Evolutionary conservation across 2,113 vertebrate genomes (phyloP).

Genomic region (Pogona vitticeps): DNA sequence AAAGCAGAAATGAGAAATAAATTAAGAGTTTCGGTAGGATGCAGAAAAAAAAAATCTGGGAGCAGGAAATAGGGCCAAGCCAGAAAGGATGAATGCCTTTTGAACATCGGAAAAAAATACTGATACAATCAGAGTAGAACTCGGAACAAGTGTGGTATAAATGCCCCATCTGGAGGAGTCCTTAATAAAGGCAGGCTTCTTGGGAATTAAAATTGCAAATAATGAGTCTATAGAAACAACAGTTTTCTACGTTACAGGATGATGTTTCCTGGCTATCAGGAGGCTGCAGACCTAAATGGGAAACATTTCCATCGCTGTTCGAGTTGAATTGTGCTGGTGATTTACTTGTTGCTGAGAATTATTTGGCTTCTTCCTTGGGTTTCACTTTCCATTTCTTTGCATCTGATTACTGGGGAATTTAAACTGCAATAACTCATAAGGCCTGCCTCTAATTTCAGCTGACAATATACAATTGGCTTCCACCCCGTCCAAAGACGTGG

Average conservation of each 20-base stretch:
- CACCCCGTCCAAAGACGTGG: background rate
- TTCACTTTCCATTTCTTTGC: conserved; percentile 31
- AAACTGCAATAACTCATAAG: conserved; percentile 16
- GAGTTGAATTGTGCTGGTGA: background rate
- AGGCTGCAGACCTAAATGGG: background rate
- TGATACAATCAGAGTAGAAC: too few species aligned
- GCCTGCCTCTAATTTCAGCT: conserved; percentile 16
- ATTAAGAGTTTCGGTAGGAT: too few species aligned
- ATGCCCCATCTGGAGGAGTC: too few species aligned
- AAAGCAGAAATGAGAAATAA: too few species aligned
- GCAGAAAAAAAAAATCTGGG: too few species aligned
- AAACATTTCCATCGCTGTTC: conserved; percentile 19
- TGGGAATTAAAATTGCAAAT: background rate
- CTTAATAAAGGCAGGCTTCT: background rate
- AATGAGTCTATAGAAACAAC: background rate
- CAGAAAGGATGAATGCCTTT: too few species aligned
- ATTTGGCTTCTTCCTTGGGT: conserved; percentile 15
- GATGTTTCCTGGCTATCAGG: background rate
- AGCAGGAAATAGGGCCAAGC: too few species aligned
- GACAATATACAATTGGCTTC: conserved; percentile 21
- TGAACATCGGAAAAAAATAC: too few species aligned
- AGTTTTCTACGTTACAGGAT: background rate
- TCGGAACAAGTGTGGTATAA: too few species aligned
- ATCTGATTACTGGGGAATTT: conserved; percentile 35
- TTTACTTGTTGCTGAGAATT: conserved; percentile 25